phyloP scores from a whole-genome alignment of 2,113 vertebrate genomes.

The Bubo blakistoni region DNA sequence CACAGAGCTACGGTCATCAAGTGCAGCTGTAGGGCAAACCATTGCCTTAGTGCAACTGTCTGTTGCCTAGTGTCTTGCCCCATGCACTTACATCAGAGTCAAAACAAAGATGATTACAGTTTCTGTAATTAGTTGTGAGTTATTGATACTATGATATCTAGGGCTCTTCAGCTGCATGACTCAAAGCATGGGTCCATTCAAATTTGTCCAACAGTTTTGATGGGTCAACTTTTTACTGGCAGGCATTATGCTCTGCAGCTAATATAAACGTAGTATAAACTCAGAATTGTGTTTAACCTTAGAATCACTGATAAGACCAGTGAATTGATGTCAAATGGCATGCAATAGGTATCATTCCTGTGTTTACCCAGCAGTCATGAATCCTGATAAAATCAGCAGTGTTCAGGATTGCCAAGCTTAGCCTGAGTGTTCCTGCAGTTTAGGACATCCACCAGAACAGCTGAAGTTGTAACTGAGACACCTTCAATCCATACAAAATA shows the following conservation, averaged over 20 bases:
- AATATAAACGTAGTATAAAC: neutral
- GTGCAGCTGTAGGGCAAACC: neutral
- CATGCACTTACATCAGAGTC: accelerated
- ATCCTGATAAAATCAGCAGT: neutral
- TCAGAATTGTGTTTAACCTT: neutral
- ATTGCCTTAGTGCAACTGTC: neutral
- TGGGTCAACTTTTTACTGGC: neutral
- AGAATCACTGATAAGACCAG: neutral
- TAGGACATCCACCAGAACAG: neutral
- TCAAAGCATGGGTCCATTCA: neutral
- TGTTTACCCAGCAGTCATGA: neutral
- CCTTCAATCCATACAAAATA: neutral
- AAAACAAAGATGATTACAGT: neutral
- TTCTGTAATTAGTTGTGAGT: neutral
- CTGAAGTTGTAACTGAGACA: neutral
- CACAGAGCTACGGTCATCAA: accelerated
- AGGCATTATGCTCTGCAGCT: neutral
- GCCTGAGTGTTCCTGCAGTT: neutral
- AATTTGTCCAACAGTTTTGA: neutral
- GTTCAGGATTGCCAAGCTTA: neutral
- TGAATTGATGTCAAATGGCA: neutral
- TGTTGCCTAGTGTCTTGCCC: neutral
- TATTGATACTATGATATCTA: neutral
- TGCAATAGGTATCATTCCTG: neutral
- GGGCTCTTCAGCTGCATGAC: neutral